Conservation (phyloP, 2,113 vertebrate genomes). For the Elaphurus davidianus region DNA sequence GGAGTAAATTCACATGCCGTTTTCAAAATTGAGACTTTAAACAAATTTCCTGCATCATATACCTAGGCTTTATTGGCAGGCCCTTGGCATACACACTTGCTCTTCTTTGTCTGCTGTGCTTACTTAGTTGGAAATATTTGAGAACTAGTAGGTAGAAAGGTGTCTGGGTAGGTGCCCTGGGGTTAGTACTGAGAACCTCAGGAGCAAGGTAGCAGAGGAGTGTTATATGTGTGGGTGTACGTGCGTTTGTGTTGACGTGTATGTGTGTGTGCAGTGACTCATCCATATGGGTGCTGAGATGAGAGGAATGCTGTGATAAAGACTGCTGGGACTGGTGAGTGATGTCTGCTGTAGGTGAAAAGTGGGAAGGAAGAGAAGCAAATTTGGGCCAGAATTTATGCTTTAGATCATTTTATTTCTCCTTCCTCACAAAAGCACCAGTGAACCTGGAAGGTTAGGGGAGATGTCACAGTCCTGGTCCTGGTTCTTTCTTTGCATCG, state of each 20-base stretch:
- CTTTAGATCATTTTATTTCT: background rate
- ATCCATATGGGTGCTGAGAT: background rate
- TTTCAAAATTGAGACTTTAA: slow-evolving; percentile 38
- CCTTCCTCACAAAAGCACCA: background rate
- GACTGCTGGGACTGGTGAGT: background rate
- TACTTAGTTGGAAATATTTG: background rate
- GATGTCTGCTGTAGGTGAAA: background rate
- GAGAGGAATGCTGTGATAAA: background rate
- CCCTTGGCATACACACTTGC: background rate
- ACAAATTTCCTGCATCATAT: background rate
- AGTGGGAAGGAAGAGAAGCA: background rate
- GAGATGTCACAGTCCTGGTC: background rate
- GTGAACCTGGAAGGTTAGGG: background rate
- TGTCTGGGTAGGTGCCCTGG: background rate
- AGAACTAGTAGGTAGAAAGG: background rate
- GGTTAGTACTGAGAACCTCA: background rate
- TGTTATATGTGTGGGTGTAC: background rate
- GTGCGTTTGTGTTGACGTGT: background rate
- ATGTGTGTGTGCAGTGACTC: background rate
- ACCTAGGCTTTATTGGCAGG: background rate
- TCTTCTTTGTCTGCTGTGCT: background rate
- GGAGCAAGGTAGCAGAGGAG: background rate
- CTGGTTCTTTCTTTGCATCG: background rate
- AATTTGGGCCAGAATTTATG: background rate
- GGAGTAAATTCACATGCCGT: background rate